These are phyloP conservation scores for Sebastes trivittatus DNA, from an alignment of 2,797 vertebrate genomes.

Conservation along the genomic window DNA sequence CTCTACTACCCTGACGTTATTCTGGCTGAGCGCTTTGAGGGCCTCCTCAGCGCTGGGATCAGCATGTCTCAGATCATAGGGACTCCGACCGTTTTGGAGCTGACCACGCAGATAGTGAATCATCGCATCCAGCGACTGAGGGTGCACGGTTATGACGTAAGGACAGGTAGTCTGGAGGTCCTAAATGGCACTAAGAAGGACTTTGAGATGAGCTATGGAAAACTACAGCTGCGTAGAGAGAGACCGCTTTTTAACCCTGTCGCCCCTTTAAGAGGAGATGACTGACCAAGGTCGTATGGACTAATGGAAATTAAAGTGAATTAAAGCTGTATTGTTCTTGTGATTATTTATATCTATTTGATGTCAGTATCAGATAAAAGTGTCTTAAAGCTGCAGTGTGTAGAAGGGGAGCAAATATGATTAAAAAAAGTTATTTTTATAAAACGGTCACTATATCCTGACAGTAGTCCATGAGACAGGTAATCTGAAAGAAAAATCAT, in stretches of 20 bases:
- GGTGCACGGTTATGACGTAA: constrained; percentile 82
- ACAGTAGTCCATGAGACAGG: too few relatives aligned
- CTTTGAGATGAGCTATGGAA: constrained; percentile 89
- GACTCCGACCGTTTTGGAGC: constrained; percentile 87
- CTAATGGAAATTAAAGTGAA: neutral
- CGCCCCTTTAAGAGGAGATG: constrained; percentile 84
- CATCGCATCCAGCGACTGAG: constrained; percentile 87
- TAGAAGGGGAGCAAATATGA: too few relatives aligned
- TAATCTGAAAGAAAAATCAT: too few relatives aligned
- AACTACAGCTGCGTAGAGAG: constrained; percentile 84
- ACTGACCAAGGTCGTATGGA: constrained; percentile 65
- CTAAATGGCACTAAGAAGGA: constrained; percentile 94
- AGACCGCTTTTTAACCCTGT: constrained; percentile 95
- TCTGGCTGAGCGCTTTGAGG: constrained; percentile 86
- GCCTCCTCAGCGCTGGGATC: constrained; percentile 84
- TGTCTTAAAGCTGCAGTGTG: neutral
- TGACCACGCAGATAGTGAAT: constrained; percentile 90
- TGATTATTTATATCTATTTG: neutral
- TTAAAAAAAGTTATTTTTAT: too few relatives aligned
- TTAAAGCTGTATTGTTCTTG: neutral
- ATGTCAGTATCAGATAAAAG: neutral
- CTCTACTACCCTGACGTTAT: constrained; percentile 87
- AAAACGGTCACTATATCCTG: too few relatives aligned
- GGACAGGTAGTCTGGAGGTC: constrained; percentile 82
- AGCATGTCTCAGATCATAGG: constrained; percentile 86